Conservation (phyloP, 2,797 vertebrate genomes). For the Sebastiscus albofasciatus region DNA sequence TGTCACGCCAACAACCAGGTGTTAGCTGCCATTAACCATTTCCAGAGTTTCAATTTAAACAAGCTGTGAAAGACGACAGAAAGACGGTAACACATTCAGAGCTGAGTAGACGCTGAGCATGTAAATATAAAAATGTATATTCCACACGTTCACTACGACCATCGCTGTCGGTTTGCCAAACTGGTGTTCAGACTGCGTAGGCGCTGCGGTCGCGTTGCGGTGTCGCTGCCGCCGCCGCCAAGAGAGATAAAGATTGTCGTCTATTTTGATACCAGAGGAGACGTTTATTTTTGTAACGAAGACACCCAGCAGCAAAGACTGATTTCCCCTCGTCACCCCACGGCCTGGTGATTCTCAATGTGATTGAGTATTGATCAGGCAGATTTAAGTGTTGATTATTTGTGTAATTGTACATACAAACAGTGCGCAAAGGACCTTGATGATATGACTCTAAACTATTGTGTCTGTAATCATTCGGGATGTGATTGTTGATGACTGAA, state of each 20-base stretch:
- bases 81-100: neutral
- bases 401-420: slow-evolving; percentile 55
- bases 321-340: neutral
- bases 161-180: neutral
- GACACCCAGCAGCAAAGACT: slow-evolving; percentile 48
- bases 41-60: neutral
- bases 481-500: neutral
- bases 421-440: neutral
- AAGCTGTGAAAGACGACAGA: slow-evolving; percentile 2
- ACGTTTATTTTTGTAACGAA: slow-evolving; percentile 79
- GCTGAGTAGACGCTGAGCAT: neutral
- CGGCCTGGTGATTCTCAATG: slow-evolving; percentile 8
- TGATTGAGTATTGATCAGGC: slow-evolving; percentile 19
- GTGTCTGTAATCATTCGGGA: neutral
- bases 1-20: neutral
- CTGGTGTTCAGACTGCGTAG: neutral
- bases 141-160: neutral
- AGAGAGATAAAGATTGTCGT: slow-evolving; percentile 56
- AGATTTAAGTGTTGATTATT: slow-evolving; percentile 23
- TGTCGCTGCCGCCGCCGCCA: neutral
- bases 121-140: slow-evolving; percentile 40
- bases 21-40: neutral
- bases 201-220: neutral
- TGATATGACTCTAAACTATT: neutral
- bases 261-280: slow-evolving; percentile 81